These are phyloP conservation scores for Lemur catta DNA, from an alignment of 2,797 vertebrate genomes.

Conservation along the genomic window DNA sequence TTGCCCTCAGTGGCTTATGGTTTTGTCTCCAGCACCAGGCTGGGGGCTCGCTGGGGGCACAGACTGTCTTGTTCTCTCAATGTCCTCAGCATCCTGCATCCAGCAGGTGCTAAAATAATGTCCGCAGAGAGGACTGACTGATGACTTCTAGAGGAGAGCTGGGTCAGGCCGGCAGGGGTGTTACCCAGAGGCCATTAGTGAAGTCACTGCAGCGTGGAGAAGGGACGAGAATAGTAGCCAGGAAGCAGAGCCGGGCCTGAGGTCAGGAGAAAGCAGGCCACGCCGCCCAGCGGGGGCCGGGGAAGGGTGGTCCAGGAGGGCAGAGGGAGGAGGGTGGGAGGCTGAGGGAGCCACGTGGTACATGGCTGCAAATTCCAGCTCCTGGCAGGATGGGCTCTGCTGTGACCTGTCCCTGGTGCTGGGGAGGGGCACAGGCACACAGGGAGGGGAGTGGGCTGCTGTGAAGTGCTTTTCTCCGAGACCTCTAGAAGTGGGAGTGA, in stretches of 20 bases:
- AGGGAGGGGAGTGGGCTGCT: not conserved
- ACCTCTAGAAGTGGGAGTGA: not conserved
- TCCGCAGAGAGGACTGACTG: not conserved
- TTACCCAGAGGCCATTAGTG: not conserved
- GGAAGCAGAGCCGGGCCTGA: not conserved
- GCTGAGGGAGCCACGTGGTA: accelerated
- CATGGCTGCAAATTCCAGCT: not conserved
- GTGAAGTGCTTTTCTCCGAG: accelerated
- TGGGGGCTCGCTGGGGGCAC: not conserved
- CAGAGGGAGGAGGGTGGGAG: not conserved
- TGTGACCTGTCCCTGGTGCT: not conserved
- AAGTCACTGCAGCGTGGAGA: conserved; percentile 2
- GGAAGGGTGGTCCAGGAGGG: too few relatives aligned
- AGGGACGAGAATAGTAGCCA: not conserved
- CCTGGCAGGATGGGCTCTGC: not conserved
- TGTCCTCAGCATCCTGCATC: not conserved
- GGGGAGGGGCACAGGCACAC: not conserved
- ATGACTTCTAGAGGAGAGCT: not conserved
- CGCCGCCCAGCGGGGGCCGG: not conserved
- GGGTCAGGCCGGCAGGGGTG: conserved; percentile 33
- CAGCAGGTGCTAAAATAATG: not conserved
- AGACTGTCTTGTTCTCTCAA: not conserved
- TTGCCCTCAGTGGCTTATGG: accelerated
- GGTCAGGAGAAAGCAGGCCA: conserved; percentile 23
- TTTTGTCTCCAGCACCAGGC: not conserved